A percentile compares a stretch with the other conserved stretches of the same genome.
phyloP scores from a whole-genome alignment of 2,888 invertebrate species.

The Druceiella hillmani region DNA sequence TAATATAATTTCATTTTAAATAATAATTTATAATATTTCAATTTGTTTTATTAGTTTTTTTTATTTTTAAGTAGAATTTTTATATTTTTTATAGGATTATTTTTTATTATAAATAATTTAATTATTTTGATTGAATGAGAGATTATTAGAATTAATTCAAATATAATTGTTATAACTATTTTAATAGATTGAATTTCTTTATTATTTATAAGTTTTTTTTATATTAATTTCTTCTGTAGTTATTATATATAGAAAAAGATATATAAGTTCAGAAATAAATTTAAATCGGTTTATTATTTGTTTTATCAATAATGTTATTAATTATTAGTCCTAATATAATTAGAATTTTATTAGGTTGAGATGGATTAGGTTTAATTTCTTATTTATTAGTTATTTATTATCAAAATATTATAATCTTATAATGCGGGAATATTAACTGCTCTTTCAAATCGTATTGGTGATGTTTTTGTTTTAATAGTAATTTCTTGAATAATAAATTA shows the following conservation, averaged over 20 bases:
- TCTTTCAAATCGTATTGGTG: slow-evolving; percentile 68
- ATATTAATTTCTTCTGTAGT: slow-evolving; percentile 62
- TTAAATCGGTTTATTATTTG: slow-evolving; percentile 64
- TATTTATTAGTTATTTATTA: slow-evolving; percentile 71
- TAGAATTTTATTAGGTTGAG: slow-evolving; percentile 64
- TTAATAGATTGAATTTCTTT: slow-evolving; percentile 61
- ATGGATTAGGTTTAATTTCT: slow-evolving; percentile 59
- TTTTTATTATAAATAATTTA: slow-evolving; percentile 44
- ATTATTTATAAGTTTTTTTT: slow-evolving; percentile 59
- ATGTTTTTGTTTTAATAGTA: slow-evolving; percentile 59
- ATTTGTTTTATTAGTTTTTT: slow-evolving; percentile 50
- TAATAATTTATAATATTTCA: slow-evolving; percentile 42
- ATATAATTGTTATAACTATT: slow-evolving; percentile 46
- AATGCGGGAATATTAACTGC: slow-evolving; percentile 68
- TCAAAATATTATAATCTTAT: slow-evolving; percentile 61
- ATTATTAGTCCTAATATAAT: slow-evolving; percentile 63
- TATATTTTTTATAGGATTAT: slow-evolving; percentile 35
- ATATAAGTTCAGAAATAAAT: slow-evolving; percentile 55
- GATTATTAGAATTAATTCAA: slow-evolving; percentile 47
- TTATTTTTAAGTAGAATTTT: slow-evolving; percentile 42
- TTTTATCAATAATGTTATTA: slow-evolving; percentile 47
- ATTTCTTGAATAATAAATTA: slow-evolving; percentile 54
- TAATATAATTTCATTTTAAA: slow-evolving; percentile 47
- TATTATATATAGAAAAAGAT: slow-evolving; percentile 57
- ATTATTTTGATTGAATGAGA: slow-evolving; percentile 51